phyloP scores from a whole-genome alignment of 2,888 invertebrate species.

The Thalpophila matura region DNA sequence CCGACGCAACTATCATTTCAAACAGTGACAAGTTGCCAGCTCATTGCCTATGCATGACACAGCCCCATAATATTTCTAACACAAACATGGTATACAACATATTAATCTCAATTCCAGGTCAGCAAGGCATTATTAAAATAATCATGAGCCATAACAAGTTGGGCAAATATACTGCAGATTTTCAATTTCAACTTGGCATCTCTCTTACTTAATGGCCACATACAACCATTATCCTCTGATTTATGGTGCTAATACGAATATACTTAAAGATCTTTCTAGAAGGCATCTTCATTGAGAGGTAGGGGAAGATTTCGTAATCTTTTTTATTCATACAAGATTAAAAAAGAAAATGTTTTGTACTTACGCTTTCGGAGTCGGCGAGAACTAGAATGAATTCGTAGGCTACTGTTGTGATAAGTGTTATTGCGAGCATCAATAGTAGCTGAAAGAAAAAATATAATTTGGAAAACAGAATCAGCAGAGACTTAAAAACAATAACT shows the following conservation, averaged over 20 bases:
- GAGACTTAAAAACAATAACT: neutral
- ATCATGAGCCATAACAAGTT: slow-evolving; percentile 53
- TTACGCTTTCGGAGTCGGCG: slow-evolving; percentile 64
- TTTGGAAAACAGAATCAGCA: neutral
- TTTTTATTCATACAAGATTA: slow-evolving; percentile 39
- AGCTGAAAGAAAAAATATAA: slow-evolving; percentile 66
- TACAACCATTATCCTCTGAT: slow-evolving; percentile 62
- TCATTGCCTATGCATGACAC: slow-evolving; percentile 44
- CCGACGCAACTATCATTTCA: slow-evolving; percentile 1
- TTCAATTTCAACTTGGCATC: slow-evolving; percentile 66
- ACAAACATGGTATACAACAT: slow-evolving; percentile 21
- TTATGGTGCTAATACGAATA: slow-evolving; percentile 62
- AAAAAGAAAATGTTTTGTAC: slow-evolving; percentile 32
- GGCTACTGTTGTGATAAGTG: slow-evolving; percentile 69
- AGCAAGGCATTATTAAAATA: slow-evolving; percentile 50
- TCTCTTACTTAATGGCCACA: slow-evolving; percentile 60
- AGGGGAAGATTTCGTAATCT: slow-evolving; percentile 22
- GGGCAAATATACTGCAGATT: slow-evolving; percentile 54
- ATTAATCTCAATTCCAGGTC: slow-evolving; percentile 54
- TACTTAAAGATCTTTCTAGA: slow-evolving; percentile 54
- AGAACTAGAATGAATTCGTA: slow-evolving; percentile 69
- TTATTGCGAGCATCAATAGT: slow-evolving; percentile 65
- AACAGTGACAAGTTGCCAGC: slow-evolving; percentile 40
- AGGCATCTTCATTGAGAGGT: slow-evolving; percentile 44
- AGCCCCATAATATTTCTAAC: slow-evolving; percentile 20